Evolutionary conservation across 2,888 invertebrate species (phyloP), one percentile per base, ranked within the genome.

Genomic region (Coelogynopora nodosa): DNA sequence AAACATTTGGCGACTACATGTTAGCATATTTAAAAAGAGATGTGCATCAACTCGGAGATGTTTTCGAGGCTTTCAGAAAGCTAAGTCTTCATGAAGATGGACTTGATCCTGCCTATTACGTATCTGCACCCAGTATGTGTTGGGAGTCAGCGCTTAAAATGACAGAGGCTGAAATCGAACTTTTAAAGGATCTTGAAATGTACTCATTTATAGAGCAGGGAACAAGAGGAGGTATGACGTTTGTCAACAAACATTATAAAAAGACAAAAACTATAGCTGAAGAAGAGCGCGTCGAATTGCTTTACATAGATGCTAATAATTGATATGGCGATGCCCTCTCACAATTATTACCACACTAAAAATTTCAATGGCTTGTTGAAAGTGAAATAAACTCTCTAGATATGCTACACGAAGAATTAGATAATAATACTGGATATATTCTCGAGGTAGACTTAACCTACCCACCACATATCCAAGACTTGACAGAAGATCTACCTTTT

Each of bases 371-470:
- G n/a, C n/a, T n/a, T n/a, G n/a, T n/a, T n/a, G n/a, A n/a, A n/a
- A n/a, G n/a, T n/a, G n/a, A n/a, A n/a, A n/a, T n/a, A n/a, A n/a
- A n/a, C n/a, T n/a, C n/a, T n/a, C n/a, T n/a, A n/a, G n/a, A n/a
- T n/a, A n/a, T n/a, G n/a, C n/a, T n/a, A n/a, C n/a, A n/a, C n/a
- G n/a, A n/a, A n/a, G n/a, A n/a, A n/a, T n/a, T n/a, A n/a, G n/a
- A n/a, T n/a, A n/a, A n/a, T n/a, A n/a, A n/a, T n/a, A 30, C 30
- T 26, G 91, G 91, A 0, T 92, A 90, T 87, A 90, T 92, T 31
- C 88, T 92, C 0, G 91, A 92, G 88, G 92, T 92, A 0, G 92
- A 93, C 87, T 86, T 93, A 29, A 89, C 90, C 31, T 92, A 93
- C 89, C 91, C 92, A 0, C 26, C 89, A 23, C 86, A 89, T 23